Conservation (phyloP, 2,888 invertebrate species). For the Matsumyia berberina region DNA sequence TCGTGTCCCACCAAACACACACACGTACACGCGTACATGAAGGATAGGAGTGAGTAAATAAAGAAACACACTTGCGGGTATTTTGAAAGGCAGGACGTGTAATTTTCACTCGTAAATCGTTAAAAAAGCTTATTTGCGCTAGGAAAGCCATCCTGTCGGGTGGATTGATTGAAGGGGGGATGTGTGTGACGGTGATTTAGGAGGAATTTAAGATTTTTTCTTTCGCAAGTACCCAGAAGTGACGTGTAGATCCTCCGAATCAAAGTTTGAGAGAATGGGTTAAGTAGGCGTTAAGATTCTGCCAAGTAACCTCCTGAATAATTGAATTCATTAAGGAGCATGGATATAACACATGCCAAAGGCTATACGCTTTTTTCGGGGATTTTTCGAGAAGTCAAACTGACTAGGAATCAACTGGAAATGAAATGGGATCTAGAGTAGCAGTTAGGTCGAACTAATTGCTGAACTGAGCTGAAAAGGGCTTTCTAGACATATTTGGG, state of each 20-base stretch:
- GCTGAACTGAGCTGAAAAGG: too few species aligned
- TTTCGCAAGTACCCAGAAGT: constrained; percentile 31
- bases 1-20: not conserved
- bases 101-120: constrained; percentile 31
- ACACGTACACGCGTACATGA: not conserved
- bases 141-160: constrained; percentile 25
- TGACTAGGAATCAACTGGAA: too few species aligned
- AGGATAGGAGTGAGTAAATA: constrained; percentile 10
- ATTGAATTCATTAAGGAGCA: too few species aligned
- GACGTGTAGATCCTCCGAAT: too few species aligned
- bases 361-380: too few species aligned
- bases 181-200: constrained; percentile 20
- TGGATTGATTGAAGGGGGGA: constrained; percentile 8
- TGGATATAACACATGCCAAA: too few species aligned
- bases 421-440: too few species aligned
- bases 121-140: constrained; percentile 42
- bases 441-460: too few species aligned
- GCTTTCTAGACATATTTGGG: too few species aligned
- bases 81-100: constrained; percentile 4
- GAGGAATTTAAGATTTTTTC: constrained; percentile 28
- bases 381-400: too few species aligned
- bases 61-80: constrained; percentile 8
- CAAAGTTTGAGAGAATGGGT: not conserved
- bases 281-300: not conserved
- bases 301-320: too few species aligned